Evolutionary conservation across 2,797 vertebrate species (phyloP).

Genomic region (Sebastes oblongus): DNA sequence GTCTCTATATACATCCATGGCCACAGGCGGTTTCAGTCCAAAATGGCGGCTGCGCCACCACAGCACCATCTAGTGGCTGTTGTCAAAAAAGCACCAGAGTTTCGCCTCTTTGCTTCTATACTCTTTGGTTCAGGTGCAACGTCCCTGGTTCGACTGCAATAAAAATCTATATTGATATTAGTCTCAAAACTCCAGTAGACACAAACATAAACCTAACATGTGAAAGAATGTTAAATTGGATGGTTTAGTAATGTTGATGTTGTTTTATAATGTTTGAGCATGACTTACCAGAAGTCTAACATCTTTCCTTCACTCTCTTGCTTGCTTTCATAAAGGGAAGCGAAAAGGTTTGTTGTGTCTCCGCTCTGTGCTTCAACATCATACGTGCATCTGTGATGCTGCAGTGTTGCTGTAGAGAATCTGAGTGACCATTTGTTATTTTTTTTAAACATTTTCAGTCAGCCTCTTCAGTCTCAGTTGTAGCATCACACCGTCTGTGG

Average conservation of each 20-base stretch:
- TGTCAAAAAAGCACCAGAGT: no score
- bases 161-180: neutral
- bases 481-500: constrained; percentile 29
- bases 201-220: neutral
- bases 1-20: no score
- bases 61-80: no score
- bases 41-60: no score
- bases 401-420: constrained; percentile 10
- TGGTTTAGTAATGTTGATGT: constrained; percentile 6
- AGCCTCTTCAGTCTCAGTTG: constrained; percentile 2
- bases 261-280: constrained; percentile 34
- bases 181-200: neutral
- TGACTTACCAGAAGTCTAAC: constrained; percentile 58
- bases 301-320: constrained; percentile 63
- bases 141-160: neutral
- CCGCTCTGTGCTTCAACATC: constrained; percentile 53
- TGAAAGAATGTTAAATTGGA: neutral
- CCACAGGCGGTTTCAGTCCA: no score
- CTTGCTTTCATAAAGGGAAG: constrained; percentile 83
- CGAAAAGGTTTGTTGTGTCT: constrained; percentile 84
- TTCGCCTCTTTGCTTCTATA: no score
- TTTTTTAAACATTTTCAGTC: neutral
- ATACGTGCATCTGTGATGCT: constrained; percentile 51
- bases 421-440: neutral
- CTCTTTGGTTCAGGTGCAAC: neutral